phyloP scores from a whole-genome alignment of 1,140 invertebrate genomes.

The Octopus sinensis region DNA sequence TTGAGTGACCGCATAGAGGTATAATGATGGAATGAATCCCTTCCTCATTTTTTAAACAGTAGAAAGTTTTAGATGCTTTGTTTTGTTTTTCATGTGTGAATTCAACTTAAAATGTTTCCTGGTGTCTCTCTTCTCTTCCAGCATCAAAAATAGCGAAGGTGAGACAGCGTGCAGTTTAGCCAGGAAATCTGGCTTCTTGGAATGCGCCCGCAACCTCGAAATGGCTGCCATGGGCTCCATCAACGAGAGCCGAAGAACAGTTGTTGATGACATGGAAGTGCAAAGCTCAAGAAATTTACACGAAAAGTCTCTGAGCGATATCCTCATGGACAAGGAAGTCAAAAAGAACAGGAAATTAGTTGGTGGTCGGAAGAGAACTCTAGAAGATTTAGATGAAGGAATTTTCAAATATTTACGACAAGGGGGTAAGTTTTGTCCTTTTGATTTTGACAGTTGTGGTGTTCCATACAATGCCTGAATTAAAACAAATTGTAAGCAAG shows the following conservation, averaged over 20 bases:
- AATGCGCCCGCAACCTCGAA: constrained; percentile 42
- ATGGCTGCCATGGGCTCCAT: constrained; percentile 4
- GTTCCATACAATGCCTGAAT: no score
- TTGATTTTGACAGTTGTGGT: no score
- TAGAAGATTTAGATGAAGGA: constrained; percentile 7
- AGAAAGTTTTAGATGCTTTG: no score
- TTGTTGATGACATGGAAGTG: background rate
- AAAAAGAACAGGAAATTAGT: background rate
- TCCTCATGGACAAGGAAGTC: constrained; percentile 8
- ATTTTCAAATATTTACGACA: background rate
- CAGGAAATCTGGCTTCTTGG: constrained; percentile 28
- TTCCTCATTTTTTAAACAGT: no score
- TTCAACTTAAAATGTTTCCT: no score
- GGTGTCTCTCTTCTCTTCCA: constrained; percentile 23
- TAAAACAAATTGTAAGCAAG: no score
- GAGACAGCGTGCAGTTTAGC: constrained; percentile 37
- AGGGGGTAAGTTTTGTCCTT: background rate
- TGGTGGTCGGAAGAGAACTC: constrained; percentile 1
- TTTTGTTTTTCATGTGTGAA: no score
- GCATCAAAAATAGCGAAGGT: constrained; percentile 36
- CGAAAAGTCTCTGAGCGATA: background rate
- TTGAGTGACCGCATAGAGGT: no score
- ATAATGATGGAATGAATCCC: no score
- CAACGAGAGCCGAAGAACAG: background rate
- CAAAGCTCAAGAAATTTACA: background rate